Conservation (phyloP, 2,113 vertebrate genomes). For the Balaeniceps rex region DNA sequence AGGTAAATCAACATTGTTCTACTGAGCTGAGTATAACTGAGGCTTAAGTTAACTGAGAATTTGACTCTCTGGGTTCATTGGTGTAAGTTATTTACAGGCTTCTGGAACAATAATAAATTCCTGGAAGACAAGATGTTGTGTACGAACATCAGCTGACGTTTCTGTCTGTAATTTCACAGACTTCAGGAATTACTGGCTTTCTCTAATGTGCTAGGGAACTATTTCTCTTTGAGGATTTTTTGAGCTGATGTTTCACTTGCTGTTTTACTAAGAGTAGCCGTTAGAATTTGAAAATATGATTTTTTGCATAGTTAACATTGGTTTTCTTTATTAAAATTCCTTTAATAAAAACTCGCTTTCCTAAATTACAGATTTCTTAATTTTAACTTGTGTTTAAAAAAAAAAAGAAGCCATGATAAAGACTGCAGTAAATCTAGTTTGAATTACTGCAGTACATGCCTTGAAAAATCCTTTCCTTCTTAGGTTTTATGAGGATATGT, state of each 20-base stretch:
- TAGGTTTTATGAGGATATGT: not conserved
- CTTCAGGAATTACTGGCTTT: not conserved
- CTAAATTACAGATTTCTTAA: not conserved
- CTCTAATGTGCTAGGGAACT: not conserved
- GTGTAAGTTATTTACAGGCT: not conserved
- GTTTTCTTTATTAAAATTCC: not conserved
- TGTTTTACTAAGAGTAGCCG: not conserved
- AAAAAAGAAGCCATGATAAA: not conserved
- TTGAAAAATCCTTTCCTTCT: not conserved
- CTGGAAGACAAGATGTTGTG: not conserved
- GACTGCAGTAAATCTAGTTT: not conserved
- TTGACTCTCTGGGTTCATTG: not conserved
- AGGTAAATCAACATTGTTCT: conserved; percentile 9
- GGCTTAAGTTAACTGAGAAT: not conserved
- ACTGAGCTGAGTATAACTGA: not conserved
- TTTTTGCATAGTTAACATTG: not conserved
- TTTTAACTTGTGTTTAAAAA: not conserved
- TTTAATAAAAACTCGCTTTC: not conserved
- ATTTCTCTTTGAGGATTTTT: not conserved
- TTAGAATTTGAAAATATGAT: not conserved
- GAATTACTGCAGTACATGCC: not conserved
- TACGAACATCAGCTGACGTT: not conserved
- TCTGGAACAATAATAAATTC: not conserved
- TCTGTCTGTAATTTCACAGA: not conserved
- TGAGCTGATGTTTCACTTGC: not conserved